These are phyloP conservation scores for Botia almorhae DNA, from an alignment of 2,797 vertebrate species.

Conservation along the genomic window DNA sequence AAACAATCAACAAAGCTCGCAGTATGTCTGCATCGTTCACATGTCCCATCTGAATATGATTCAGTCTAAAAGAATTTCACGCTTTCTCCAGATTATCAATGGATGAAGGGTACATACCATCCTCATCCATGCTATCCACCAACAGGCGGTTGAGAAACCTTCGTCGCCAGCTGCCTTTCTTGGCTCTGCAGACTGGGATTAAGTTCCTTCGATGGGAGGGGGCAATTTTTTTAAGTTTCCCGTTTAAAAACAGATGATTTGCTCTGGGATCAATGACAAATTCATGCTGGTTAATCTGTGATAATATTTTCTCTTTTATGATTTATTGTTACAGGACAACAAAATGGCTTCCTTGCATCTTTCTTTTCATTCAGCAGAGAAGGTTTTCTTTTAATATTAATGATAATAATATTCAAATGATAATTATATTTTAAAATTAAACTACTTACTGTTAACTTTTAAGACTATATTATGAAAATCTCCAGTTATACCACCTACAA, in stretches of 20 bases:
- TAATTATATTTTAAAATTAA: no score
- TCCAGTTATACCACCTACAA: no score
- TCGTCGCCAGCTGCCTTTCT: conserved; percentile 57
- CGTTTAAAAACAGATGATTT: conserved; percentile 36
- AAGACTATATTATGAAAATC: no score
- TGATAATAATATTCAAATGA: no score
- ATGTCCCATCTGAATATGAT: conserved; percentile 27
- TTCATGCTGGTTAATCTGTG: not conserved
- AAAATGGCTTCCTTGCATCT: not conserved
- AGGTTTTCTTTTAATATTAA: no score
- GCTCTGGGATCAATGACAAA: not conserved
- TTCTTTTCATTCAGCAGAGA: no score
- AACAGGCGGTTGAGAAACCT: conserved; percentile 43
- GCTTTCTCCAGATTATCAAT: conserved; percentile 52
- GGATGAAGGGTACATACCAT: conserved; percentile 43
- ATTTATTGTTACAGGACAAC: not conserved
- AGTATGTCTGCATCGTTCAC: conserved; percentile 34
- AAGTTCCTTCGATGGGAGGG: conserved; percentile 17
- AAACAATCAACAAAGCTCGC: conserved; percentile 44
- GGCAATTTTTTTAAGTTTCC: conserved; percentile 30
- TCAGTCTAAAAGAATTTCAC: conserved; percentile 47
- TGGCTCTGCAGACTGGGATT: conserved; percentile 45
- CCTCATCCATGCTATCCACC: conserved; percentile 12
- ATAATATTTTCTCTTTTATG: not conserved
- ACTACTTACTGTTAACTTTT: no score